These are phyloP conservation scores for Anniella stebbinsi DNA, from an alignment of 2,797 vertebrate species.

Conservation along the genomic window DNA sequence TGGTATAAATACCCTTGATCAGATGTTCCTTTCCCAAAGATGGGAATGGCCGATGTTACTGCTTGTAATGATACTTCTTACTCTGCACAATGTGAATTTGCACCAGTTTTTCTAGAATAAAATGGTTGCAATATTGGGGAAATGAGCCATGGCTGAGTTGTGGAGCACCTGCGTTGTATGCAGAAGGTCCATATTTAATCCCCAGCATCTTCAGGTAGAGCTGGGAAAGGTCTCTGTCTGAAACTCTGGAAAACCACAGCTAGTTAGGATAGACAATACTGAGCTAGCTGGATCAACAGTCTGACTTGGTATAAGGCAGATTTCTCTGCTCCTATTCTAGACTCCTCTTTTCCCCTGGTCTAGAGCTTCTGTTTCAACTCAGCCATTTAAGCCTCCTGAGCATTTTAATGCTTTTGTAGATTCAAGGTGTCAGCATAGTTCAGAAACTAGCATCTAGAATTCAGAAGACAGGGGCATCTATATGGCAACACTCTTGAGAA, in stretches of 20 bases:
- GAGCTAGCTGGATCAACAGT: not conserved
- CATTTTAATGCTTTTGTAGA: conserved; percentile 1
- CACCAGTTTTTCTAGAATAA: not conserved
- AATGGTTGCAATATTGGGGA: conserved; percentile 21
- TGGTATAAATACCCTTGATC: conserved; percentile 43
- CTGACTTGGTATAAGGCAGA: not conserved
- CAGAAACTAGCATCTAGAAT: conserved; percentile 26
- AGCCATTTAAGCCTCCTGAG: conserved; percentile 30
- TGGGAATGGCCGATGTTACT: not conserved
- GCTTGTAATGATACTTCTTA: conserved; percentile 49
- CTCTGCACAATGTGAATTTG: conserved; percentile 15
- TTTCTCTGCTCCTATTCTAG: conserved; percentile 28
- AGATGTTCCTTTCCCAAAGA: conserved; percentile 1
- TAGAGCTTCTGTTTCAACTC: conserved; percentile 37
- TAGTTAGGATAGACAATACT: not conserved
- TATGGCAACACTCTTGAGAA: conserved; percentile 28
- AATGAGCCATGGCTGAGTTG: not conserved
- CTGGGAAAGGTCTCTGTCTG: not conserved
- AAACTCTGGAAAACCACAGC: not conserved
- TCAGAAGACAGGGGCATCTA: conserved; percentile 20
- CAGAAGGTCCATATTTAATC: not conserved
- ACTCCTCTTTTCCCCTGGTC: not conserved
- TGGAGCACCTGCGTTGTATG: not conserved
- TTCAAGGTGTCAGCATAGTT: conserved; percentile 29
- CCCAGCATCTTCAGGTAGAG: not conserved